These are phyloP conservation scores for Dromococcyx pavoninus DNA, from an alignment of 2,797 vertebrate genomes.

Conservation along the genomic window DNA sequence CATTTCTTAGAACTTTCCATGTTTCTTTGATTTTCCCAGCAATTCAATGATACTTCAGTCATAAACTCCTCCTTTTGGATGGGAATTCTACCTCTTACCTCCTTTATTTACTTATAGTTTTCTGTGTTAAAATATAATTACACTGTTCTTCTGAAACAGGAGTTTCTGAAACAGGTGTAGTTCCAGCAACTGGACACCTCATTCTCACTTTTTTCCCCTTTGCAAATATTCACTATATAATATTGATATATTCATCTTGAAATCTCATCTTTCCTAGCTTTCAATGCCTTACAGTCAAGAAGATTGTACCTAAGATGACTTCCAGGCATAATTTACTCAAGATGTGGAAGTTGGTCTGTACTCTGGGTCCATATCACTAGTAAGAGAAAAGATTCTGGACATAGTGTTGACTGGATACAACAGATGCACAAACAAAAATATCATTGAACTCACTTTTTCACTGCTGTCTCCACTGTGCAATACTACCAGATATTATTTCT, in stretches of 20 bases:
- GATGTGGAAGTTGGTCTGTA: neutral
- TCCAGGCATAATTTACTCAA: neutral
- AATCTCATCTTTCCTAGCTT: neutral
- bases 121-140: neutral
- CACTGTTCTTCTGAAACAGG: neutral
- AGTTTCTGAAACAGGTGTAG: neutral
- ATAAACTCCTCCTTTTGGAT: neutral
- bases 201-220: neutral
- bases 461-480: neutral
- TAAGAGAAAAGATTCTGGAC: neutral
- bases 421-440: neutral
- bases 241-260: neutral
- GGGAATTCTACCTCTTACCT: neutral
- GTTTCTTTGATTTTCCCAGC: neutral
- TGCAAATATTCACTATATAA: neutral
- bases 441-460: neutral
- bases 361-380: neutral
- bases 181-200: neutral
- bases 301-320: neutral
- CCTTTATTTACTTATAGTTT: neutral
- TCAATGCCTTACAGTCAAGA: neutral
- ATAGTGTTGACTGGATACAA: neutral
- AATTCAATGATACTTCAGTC: neutral
- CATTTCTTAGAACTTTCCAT: neutral
- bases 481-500: neutral